Base-by-base conservation (phyloP, 2,797 vertebrate genomes). In the Caiman crocodilus region DNA sequence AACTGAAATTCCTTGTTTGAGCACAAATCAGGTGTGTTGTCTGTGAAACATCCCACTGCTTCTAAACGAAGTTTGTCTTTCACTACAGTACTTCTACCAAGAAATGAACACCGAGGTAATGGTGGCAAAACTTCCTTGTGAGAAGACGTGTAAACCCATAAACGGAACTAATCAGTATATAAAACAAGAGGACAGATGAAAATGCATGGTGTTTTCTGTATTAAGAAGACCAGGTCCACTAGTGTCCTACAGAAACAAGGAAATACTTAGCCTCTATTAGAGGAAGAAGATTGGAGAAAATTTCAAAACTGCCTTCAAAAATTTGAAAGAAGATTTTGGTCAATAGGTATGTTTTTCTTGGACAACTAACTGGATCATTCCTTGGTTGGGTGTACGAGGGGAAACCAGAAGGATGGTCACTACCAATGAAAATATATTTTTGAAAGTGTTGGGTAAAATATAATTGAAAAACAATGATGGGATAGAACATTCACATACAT, bases 341-440 rank as follows among this genome's bases (percentile, higher is more conserved):
- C 42, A 50, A 50, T 50, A 50, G 42, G 42, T 50, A 50, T 50
- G 42, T 50, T 50, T 50, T 50, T 50, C 42, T 50, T 50, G 42
- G 42, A 50, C 42, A 50, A 9, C 42, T 50, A 50, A 50, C 42
- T 10, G 75, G 26, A 91, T 75, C 60, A 75, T 76, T 94, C 73
- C 42, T 50, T 50, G 42, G 42, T 50, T 50, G 83, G 73, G 18
- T 79, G 20, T 75, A 17, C 14, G 32, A 91, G 83, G 76, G 84
- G 35, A 85, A 28, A 94, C 82, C 78, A 87, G 76, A 90, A 93
- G 80, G 32, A 32, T 92, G 73, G 83, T 67, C 90, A 30, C 7
- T 20, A 63, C 79, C 35, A 63, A 79, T 50, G 42, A 50, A 83
- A 73, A 79, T 1, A 1, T 25, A 28, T 59, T 50, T 80, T 75